phyloP scores from a whole-genome alignment of 2,113 vertebrate species.

The Sclerurus mexicanus region DNA sequence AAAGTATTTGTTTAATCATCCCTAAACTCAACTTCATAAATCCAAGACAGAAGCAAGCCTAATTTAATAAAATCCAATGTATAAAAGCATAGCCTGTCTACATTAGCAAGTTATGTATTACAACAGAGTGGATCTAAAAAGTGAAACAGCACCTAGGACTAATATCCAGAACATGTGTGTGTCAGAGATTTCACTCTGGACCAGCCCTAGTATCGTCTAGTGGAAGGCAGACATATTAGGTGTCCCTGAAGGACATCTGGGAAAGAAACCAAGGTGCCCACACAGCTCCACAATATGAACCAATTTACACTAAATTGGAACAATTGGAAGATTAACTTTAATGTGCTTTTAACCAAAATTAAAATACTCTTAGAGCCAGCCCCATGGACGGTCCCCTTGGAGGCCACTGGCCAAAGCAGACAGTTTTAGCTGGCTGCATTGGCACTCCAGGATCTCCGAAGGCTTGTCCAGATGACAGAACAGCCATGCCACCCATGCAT shows the following conservation, averaged over 20 bases:
- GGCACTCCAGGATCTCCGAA: background rate
- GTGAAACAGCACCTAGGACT: background rate
- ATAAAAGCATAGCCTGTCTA: background rate
- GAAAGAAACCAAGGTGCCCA: background rate
- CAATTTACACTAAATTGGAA: background rate
- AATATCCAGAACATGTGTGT: accelerated
- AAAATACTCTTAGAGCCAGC: background rate
- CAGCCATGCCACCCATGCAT: background rate
- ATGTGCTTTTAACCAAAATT: background rate
- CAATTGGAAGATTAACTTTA: background rate
- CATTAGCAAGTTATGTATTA: background rate
- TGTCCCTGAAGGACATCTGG: background rate
- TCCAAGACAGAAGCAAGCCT: background rate
- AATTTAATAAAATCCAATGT: background rate
- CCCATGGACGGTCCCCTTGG: no score
- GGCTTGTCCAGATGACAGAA: background rate
- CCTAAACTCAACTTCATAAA: background rate
- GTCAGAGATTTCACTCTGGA: background rate
- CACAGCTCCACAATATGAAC: background rate
- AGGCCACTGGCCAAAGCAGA: background rate
- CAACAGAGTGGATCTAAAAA: background rate
- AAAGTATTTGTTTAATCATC: background rate
- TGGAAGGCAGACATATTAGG: background rate
- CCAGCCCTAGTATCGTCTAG: background rate
- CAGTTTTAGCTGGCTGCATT: background rate